phyloP scores from a whole-genome alignment of 2,888 invertebrate species.

The Patella pellucida region DNA sequence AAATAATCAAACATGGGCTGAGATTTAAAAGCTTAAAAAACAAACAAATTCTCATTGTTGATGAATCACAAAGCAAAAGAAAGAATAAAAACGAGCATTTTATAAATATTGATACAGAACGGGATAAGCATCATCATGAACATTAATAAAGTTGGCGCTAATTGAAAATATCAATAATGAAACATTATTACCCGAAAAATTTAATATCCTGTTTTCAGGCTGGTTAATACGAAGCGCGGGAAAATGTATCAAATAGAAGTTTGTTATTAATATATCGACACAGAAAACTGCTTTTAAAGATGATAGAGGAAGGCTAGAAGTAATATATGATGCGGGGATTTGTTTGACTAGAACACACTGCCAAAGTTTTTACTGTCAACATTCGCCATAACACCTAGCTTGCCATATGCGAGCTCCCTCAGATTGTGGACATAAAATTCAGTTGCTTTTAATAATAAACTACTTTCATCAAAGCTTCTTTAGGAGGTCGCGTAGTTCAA shows the following conservation, averaged over 20 bases:
- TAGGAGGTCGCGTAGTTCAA: constrained; percentile 7
- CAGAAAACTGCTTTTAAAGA: background rate
- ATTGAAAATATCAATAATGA: no score
- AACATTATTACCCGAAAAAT: no score
- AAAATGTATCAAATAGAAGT: background rate
- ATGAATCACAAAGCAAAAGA: no score
- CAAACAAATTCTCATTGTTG: no score
- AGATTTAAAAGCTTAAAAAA: no score
- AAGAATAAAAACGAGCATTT: no score
- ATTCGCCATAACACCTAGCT: background rate
- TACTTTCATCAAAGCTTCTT: constrained; percentile 7
- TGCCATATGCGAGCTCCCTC: constrained; percentile 7
- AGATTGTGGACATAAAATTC: constrained; percentile 7
- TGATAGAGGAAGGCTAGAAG: background rate
- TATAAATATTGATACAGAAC: no score
- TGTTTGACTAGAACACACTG: constrained; percentile 11
- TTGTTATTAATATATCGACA: background rate
- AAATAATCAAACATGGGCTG: no score
- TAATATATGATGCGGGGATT: constrained; percentile 1
- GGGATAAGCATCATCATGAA: no score
- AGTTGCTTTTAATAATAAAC: constrained; percentile 10
- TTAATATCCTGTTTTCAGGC: no score
- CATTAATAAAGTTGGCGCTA: no score
- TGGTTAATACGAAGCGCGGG: no score
- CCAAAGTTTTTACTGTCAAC: constrained; percentile 6